Base-by-base conservation (phyloP, 2,113 vertebrate species). In the Phaethornis superciliosus region DNA sequence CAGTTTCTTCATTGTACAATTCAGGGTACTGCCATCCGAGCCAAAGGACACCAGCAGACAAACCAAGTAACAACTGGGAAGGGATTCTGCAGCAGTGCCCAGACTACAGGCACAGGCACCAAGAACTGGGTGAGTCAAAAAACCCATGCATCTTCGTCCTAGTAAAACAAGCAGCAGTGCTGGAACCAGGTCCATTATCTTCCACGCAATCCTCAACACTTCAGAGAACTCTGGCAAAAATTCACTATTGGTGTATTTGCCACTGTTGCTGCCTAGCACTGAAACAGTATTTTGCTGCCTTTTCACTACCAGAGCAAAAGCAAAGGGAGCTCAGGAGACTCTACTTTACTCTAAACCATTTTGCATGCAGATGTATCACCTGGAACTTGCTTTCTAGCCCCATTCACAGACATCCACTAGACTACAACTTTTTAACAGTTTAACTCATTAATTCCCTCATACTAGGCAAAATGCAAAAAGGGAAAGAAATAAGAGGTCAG, bases 71-170 rank as follows among this genome's bases (percentile, higher is more conserved):
- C 32, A 70, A 15, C 23, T 0, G 1, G 60, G 35, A 79, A 49
- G 12, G 4, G 11, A 52, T 33, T 27, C 2, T 56, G 59, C 56
- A 82, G 90, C 55, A 68, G 49, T 3, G 12, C n/a, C 65, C 17
- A 3, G 37, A 0, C 23, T 13, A 7, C 2, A 4, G 49, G 40
- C 33, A 71, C 65, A 22, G 67, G 23, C 49, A 44, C 13, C 32
- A 55, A 58, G 56, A 37, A 23, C 46, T 4, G 33, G 35, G 55
- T 1, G 4, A 91, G 69, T 27, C 59, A 56, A n/a, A 22, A 49
- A 70, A 10, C 47, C 47, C 47, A 1, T 6, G 11, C 40, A 40
- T 27, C 33, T 55, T 17, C 18, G 5, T 7, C 2, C 1, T 0
- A 13, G 63, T 3, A 69, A 33, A 64, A 47, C 12, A 22, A 1